phyloP scores from a whole-genome alignment of 2,797 vertebrate species.

The Erethizon dorsatum region DNA sequence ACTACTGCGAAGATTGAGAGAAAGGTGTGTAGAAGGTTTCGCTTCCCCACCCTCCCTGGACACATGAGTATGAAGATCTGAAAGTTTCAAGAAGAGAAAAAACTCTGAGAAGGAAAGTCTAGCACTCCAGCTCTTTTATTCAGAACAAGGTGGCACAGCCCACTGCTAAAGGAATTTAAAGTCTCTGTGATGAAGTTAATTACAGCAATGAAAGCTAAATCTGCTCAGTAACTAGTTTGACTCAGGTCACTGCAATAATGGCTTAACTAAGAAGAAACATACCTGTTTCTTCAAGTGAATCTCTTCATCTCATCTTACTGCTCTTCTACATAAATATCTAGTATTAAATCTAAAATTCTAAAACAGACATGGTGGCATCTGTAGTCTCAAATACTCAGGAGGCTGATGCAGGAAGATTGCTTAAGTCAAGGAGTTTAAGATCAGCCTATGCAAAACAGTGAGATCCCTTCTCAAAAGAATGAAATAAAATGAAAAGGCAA shows the following conservation, averaged over 20 bases:
- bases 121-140: not conserved
- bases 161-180: slow-evolving; percentile 4
- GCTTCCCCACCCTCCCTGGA: not conserved
- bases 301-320: not conserved
- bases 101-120: not conserved
- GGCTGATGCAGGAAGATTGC: too few species aligned
- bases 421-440: not conserved
- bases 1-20: not conserved
- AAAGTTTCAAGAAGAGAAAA: not conserved
- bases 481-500: not conserved
- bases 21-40: not conserved
- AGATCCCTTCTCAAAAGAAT: not conserved
- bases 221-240: not conserved
- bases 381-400: not conserved
- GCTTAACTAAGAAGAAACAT: not conserved
- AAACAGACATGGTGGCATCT: not conserved
- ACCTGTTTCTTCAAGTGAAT: not conserved
- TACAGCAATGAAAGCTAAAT: not conserved
- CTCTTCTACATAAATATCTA: slow-evolving; percentile 29
- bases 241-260: not conserved
- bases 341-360: slow-evolving; percentile 25
- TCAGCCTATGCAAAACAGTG: not conserved
- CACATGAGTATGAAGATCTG: not conserved
- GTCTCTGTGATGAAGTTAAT: slow-evolving; percentile 37
- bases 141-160: not conserved